Evolutionary conservation across 1,140 invertebrate genomes (phyloP).

Genomic region (Drosophila micromelanica): DNA sequence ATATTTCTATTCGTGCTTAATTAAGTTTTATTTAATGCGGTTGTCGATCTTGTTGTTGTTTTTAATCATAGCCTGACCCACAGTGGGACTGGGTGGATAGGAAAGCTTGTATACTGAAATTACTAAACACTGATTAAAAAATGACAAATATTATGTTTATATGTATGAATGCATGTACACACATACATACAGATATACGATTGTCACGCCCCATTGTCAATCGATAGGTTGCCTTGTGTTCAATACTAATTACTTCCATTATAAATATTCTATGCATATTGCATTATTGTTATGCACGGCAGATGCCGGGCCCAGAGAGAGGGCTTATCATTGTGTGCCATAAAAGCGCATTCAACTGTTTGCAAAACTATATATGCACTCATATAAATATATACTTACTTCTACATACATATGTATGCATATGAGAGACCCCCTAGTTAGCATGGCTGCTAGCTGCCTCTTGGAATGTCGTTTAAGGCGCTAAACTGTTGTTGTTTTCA

Average conservation of each 20-base stretch:
- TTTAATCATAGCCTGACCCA: conserved; percentile 55
- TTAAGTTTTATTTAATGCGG: conserved; percentile 50
- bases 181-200: not conserved
- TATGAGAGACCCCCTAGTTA: conserved; percentile 23
- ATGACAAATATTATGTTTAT: not conserved
- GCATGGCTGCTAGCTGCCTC: conserved; percentile 20
- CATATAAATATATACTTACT: not conserved
- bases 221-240: conserved; percentile 49
- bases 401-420: conserved; percentile 1
- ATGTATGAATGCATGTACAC: not conserved
- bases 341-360: conserved; percentile 74
- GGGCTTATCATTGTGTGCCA: conserved; percentile 46
- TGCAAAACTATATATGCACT: conserved; percentile 21
- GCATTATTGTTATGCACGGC: conserved; percentile 56
- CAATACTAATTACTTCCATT: conserved; percentile 75
- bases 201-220: conserved; percentile 34
- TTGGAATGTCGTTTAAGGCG: conserved; percentile 53
- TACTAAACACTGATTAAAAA: conserved; percentile 13
- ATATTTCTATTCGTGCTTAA: conserved; percentile 58
- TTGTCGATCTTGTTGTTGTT: conserved; percentile 29
- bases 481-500: conserved; percentile 40
- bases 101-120: conserved; percentile 11
- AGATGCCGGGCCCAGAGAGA: conserved; percentile 23
- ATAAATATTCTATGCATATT: conserved; percentile 58
- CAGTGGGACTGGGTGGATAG: conserved; percentile 37